Evolutionary conservation across 2,113 vertebrate species (phyloP).

Genomic region (Oreochromis niloticus): DNA sequence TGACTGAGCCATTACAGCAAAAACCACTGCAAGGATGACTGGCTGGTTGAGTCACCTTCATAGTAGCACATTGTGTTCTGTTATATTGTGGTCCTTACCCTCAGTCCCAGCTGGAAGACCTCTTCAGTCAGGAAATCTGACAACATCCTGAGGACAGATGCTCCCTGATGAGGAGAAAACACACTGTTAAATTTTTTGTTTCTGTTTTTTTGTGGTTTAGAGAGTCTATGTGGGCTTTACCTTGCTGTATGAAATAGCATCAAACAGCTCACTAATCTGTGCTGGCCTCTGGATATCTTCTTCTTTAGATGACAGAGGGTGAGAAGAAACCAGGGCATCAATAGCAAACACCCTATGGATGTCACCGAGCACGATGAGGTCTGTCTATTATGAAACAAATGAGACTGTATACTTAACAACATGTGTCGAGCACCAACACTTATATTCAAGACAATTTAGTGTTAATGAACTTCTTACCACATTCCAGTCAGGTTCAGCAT

Average conservation of each 20-base stretch:
- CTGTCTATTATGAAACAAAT: slow-evolving; percentile 71
- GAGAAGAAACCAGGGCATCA: slow-evolving; percentile 83
- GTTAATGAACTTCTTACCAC: slow-evolving; percentile 69
- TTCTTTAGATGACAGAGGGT: slow-evolving; percentile 81
- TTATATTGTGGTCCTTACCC: slow-evolving; percentile 62
- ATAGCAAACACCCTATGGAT: slow-evolving; percentile 81
- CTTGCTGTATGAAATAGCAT: slow-evolving; percentile 93
- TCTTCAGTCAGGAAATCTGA: slow-evolving; percentile 82
- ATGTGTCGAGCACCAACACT: not conserved
- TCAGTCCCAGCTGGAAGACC: slow-evolving; percentile 78
- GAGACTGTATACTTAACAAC: not conserved
- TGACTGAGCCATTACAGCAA: not conserved
- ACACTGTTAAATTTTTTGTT: not conserved
- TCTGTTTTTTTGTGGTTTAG: not conserved
- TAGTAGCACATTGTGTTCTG: not conserved
- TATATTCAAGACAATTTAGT: not conserved
- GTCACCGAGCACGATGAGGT: slow-evolving; percentile 83
- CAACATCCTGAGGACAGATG: slow-evolving; percentile 89
- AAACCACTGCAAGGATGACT: not conserved
- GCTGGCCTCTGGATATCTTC: slow-evolving; percentile 80
- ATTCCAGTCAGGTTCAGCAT: slow-evolving; percentile 72
- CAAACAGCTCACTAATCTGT: slow-evolving; percentile 90
- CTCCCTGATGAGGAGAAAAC: slow-evolving; percentile 73
- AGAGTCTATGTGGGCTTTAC: slow-evolving; percentile 44
- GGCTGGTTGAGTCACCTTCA: not conserved